phyloP scores from a whole-genome alignment of 2,888 invertebrate species.

The Lasioglossum vierecki region DNA sequence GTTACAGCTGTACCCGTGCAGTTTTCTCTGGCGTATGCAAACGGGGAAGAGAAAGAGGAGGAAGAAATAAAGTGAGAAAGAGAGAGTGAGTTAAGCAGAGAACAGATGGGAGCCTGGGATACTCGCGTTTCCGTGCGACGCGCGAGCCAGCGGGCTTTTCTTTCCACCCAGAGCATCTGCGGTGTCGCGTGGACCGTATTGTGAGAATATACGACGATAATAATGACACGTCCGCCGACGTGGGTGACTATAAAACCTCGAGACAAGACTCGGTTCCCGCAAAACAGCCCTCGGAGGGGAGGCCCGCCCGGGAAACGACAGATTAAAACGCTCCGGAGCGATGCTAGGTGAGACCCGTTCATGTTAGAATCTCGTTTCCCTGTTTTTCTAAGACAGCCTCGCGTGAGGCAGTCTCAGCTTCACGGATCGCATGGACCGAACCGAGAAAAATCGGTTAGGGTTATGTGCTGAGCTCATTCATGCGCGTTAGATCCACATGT shows the following conservation, averaged over 20 bases:
- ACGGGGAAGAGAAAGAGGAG: neutral
- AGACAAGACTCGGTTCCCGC: constrained; percentile 29
- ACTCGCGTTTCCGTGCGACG: constrained; percentile 58
- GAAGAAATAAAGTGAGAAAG: neutral
- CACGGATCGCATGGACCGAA: neutral
- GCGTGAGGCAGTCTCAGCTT: neutral
- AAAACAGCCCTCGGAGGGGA: constrained; percentile 49
- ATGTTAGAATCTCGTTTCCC: constrained; percentile 17
- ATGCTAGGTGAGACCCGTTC: neutral
- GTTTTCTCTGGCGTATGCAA: neutral
- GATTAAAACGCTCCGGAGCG: constrained; percentile 29
- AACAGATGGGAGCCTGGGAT: constrained; percentile 16
- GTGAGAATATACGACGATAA: constrained; percentile 59
- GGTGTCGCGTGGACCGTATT: constrained; percentile 50
- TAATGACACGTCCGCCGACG: constrained; percentile 56
- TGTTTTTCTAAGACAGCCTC: neutral
- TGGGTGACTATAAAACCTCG: constrained; percentile 60
- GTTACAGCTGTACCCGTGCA: constrained; percentile 11
- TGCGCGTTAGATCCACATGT: neutral
- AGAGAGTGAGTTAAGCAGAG: neutral
- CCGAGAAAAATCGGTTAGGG: neutral
- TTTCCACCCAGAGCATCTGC: constrained; percentile 54
- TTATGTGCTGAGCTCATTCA: neutral
- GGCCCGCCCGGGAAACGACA: constrained; percentile 21
- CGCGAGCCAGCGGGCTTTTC: constrained; percentile 35